Evolutionary conservation across 2,797 vertebrate species (phyloP).

Genomic region (Onychomys arenicola): DNA sequence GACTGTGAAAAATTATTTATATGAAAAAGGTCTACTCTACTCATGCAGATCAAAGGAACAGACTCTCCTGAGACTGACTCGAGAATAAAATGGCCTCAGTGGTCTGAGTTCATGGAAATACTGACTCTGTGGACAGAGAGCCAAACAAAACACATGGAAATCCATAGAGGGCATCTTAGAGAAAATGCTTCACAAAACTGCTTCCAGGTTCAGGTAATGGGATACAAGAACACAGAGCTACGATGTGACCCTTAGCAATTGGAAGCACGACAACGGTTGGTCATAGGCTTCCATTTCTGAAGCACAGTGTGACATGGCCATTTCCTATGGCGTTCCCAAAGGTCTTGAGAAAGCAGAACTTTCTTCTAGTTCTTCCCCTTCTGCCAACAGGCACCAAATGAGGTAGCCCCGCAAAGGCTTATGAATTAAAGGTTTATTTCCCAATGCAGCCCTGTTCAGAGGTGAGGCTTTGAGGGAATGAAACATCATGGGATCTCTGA

Average conservation of each 20-base stretch:
- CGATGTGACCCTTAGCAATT: neutral
- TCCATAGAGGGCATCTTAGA: neutral
- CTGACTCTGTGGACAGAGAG: neutral
- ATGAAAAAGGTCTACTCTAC: neutral
- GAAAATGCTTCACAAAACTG: neutral
- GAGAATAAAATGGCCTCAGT: neutral
- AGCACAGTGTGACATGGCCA: fast-evolving
- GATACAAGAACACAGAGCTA: neutral
- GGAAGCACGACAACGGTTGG: neutral
- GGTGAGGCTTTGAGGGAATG: neutral
- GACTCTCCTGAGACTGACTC: neutral
- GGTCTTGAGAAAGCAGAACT: neutral
- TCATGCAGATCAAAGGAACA: neutral
- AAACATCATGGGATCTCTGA: no score
- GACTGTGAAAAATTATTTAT: slow-evolving; percentile 42
- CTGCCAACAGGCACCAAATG: neutral
- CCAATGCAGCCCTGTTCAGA: neutral
- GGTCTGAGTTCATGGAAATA: neutral
- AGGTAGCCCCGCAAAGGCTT: neutral
- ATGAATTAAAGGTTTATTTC: neutral
- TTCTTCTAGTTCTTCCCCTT: neutral
- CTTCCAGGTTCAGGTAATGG: neutral
- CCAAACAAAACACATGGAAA: neutral
- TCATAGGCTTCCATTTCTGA: neutral
- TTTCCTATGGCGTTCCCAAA: neutral